Evolutionary conservation across 2,113 vertebrate genomes (phyloP).

Genomic region (Glaucomys volans): DNA sequence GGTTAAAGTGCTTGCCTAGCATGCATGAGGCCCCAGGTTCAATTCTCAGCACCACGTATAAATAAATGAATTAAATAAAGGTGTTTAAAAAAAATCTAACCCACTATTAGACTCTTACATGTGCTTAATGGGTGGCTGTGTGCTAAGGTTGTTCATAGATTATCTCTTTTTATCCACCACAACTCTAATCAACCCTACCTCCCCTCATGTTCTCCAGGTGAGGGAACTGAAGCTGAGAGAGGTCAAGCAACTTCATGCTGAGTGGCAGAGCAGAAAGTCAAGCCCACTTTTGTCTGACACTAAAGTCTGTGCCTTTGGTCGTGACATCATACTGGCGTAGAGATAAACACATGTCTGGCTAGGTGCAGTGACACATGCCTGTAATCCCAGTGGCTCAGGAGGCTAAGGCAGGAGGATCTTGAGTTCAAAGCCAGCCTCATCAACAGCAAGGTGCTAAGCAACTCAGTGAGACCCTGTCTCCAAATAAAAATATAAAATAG

Average conservation of each 20-base stretch:
- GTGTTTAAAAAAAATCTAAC: not conserved
- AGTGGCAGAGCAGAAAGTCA: slow-evolving; percentile 13
- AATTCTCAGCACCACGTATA: too few relatives aligned
- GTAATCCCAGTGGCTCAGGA: too few relatives aligned
- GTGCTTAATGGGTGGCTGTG: not conserved
- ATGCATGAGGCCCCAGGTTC: too few relatives aligned
- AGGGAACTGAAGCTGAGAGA: not conserved
- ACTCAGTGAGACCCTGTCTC: too few relatives aligned
- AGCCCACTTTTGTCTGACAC: not conserved
- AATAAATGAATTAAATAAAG: too few relatives aligned
- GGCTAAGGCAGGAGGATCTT: too few relatives aligned
- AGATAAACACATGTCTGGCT: not conserved
- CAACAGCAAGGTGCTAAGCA: too few relatives aligned
- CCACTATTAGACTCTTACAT: not conserved
- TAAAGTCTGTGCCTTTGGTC: not conserved
- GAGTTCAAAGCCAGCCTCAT: too few relatives aligned
- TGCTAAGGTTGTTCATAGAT: not conserved
- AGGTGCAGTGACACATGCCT: too few relatives aligned
- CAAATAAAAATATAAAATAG: too few relatives aligned
- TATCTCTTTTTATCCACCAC: slow-evolving; percentile 18
- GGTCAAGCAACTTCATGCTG: not conserved
- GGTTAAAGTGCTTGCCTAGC: too few relatives aligned
- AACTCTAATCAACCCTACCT: not conserved
- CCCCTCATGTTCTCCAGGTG: not conserved
- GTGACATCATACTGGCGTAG: not conserved